Evolutionary conservation across 2,797 vertebrate species (phyloP).

Genomic region (Cyprinodon diabolis): DNA sequence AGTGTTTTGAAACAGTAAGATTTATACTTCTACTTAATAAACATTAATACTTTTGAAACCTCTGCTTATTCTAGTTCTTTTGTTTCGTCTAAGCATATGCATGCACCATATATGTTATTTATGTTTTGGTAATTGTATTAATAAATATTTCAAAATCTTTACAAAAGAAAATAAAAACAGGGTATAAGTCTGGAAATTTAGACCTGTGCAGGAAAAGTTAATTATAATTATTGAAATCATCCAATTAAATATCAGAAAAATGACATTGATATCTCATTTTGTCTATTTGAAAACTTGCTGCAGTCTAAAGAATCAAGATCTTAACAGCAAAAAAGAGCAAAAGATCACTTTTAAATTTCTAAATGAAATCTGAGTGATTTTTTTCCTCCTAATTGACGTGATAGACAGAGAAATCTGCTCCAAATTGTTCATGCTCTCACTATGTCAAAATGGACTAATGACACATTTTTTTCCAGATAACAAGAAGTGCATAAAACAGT

Average conservation of each 20-base stretch:
- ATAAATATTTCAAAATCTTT: neutral
- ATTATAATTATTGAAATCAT: neutral
- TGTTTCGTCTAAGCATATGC: neutral
- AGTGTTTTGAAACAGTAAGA: no score
- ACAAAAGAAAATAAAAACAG: neutral
- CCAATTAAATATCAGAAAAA: neutral
- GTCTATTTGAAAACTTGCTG: no score
- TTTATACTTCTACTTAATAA: no score
- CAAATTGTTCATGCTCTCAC: neutral
- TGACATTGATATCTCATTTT: no score
- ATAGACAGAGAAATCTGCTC: neutral
- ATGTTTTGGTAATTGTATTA: neutral
- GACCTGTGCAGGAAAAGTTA: neutral
- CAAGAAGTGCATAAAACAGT: conserved; percentile 4
- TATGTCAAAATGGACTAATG: neutral
- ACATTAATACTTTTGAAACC: no score
- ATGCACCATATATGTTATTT: neutral
- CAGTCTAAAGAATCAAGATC: neutral
- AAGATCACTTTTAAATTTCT: neutral
- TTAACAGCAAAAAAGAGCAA: neutral
- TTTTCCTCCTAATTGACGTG: neutral
- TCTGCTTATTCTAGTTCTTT: neutral
- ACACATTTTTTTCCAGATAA: neutral
- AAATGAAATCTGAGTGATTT: neutral
- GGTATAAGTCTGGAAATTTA: neutral